Evolutionary conservation across 2,888 invertebrate species (phyloP).

Genomic region (Spilosoma lubricipeda): DNA sequence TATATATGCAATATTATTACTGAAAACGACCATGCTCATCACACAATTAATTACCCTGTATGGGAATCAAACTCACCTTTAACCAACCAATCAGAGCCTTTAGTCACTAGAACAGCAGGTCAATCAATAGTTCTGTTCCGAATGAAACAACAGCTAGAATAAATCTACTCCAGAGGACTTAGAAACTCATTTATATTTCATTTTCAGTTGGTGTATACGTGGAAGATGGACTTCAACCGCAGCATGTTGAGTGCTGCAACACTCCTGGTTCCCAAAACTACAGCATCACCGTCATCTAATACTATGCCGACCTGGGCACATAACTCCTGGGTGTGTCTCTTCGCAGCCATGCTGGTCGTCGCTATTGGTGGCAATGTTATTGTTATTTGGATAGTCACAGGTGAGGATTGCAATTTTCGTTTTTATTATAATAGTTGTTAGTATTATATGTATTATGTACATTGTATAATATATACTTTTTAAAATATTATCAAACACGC

Average conservation of each 20-base stretch:
- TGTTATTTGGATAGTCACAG: slow-evolving; percentile 97
- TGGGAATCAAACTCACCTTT: too few species aligned
- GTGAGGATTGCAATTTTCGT: slow-evolving; percentile 75
- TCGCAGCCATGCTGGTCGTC: slow-evolving; percentile 91
- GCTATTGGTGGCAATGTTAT: slow-evolving; percentile 95
- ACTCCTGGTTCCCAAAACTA: slow-evolving; percentile 73
- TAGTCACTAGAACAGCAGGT: too few species aligned
- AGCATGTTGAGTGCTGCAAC: slow-evolving; percentile 77
- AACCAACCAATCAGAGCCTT: too few species aligned
- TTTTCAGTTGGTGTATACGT: slow-evolving; percentile 78
- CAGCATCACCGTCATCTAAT: slow-evolving; percentile 61
- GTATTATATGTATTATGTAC: too few species aligned
- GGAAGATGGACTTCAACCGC: slow-evolving; percentile 84
- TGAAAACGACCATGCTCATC: too few species aligned
- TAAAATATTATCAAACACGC: too few species aligned
- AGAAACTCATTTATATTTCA: not conserved
- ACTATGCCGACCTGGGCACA: slow-evolving; percentile 88
- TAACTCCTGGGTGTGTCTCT: slow-evolving; percentile 91
- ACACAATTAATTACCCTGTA: too few species aligned
- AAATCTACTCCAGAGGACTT: not conserved
- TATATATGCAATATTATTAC: too few species aligned
- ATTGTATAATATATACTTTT: too few species aligned
- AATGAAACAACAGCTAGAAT: not conserved
- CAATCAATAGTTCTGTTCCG: too few species aligned
- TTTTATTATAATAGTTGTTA: not conserved